Evolutionary conservation across 2,113 vertebrate species (phyloP), one percentile per base, ranked within the genome.

Genomic region (Scortum barcoo): DNA sequence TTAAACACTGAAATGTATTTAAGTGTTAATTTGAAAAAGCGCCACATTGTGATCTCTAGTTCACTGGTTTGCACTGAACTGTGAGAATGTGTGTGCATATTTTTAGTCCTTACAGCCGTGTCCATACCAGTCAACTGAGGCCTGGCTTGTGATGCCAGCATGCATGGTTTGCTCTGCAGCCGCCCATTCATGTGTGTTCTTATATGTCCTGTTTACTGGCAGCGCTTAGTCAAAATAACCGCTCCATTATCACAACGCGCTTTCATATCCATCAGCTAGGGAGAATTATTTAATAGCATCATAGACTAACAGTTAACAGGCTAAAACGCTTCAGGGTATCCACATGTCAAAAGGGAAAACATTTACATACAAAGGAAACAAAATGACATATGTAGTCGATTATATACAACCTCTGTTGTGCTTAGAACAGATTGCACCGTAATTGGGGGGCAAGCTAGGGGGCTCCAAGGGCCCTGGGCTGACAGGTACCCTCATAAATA

Each of bases 121-220:
- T 81, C 48, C 78, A 40, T 80, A 91, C 91, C 86, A 90, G 87
- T 80, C 79, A 76, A 30, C 22, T 16, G 56, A 40, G 60, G 26
- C 76, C 53, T 68, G 46, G 81, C 86, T 88, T 87, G 84, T 86
- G 84, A 87, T 80, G 86, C 24, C 83, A 77, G 54, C 82, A 89
- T 81, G 90, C 91, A 83, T 88, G 89, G 91, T 89, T 93, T 88
- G 84, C 73, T 90, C 83, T 80, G 88, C 86, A 88, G 60, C 78
- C 28, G n/a, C 33, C 72, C 87, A 3, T 80, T 89, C 90, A 91
- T 90, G 87, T 92, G 90, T 86, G 79, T 22, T 79, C 44, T 83
- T 72, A 86, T 66, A 80, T 79, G 83, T 75, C 88, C 85, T 60
- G 78, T 84, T 80, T 88, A 74, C 80, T 57, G 76, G 67, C 77